A percentile compares a stretch with the other conserved stretches of the same genome.
Evolutionary conservation across 2,797 vertebrate species (phyloP).

Genomic region (Cirrhinus molitorella): DNA sequence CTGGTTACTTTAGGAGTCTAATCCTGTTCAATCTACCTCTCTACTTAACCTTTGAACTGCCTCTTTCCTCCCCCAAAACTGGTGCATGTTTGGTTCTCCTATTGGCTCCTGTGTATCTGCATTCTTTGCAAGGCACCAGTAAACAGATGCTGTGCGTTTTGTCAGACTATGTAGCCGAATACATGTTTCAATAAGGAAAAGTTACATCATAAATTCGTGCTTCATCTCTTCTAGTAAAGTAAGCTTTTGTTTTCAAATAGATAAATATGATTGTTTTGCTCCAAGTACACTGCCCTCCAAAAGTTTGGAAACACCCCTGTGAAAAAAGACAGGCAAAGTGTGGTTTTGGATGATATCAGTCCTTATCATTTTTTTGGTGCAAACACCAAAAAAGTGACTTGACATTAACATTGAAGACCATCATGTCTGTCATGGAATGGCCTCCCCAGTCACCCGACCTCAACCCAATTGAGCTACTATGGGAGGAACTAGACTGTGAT

Average conservation of each 20-base stretch:
- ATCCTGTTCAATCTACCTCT: not conserved
- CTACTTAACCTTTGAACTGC: slow-evolving; percentile 11
- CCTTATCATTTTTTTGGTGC: too few species aligned
- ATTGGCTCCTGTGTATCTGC: not conserved
- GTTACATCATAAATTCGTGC: not conserved
- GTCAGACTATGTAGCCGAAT: not conserved
- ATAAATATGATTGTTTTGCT: not conserved
- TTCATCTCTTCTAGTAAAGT: not conserved
- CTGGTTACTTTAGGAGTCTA: slow-evolving; percentile 7
- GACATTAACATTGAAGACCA: too few species aligned
- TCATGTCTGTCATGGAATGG: too few species aligned
- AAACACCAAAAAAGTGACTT: too few species aligned
- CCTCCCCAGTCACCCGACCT: too few species aligned
- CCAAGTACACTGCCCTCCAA: too few species aligned
- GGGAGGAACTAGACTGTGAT: too few species aligned
- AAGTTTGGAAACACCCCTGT: too few species aligned
- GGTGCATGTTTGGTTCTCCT: not conserved
- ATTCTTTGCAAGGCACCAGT: slow-evolving; percentile 5
- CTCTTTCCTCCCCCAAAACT: not conserved
- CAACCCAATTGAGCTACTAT: too few species aligned
- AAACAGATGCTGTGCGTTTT: not conserved
- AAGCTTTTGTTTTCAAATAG: not conserved
- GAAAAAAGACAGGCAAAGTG: too few species aligned
- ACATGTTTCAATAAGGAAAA: not conserved
- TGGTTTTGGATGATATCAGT: too few species aligned